Evolutionary conservation across 23 tunicate species (phyloP), one percentile per base, ranked within the genome.

Genomic region (Halocynthia roretzi): DNA sequence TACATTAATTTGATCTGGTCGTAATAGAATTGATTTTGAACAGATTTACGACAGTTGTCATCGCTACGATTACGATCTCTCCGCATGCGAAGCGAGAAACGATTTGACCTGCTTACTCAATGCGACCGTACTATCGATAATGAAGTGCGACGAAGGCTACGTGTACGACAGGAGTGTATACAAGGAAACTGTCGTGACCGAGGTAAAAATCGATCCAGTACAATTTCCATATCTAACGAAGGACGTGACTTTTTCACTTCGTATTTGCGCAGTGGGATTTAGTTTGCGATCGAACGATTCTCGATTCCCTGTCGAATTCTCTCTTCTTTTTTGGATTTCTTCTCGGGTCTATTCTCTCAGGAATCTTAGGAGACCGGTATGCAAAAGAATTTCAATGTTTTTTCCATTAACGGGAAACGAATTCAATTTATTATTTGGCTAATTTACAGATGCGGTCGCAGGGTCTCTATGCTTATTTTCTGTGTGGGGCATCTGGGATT

Each of bases 211-310:
- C 18, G 2, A 31, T 31, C 2, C 44, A 31, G 44, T 31, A 31
- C 44, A 31, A 31, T 31, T 31, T 31, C 44, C 4, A 31, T 31
- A 31, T 0, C 44, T 31, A 31, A 31, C 44, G 44, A 31, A 31
- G 44, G 44, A 4, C 44, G 44, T 31, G 44, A 31, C 44, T 31
- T 31, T 31, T 31, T 31, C 44, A 31, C 44, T n/a, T n/a, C 4
- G n/a, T 60, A 15, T 60, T 14, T 51, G 48, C 10, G 64, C 83
- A 85, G 90, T 85, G 90, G 90, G 72, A 85, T 64, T 67, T 85
- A 11, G 83, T 85, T 6, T 85, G 90, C 22, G 81, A 56, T 8
- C 68, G 63, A 19, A 15, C 51, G 14, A 63, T 55, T 19, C 50
- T 80, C 14, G 54, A 53, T 7, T 70, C 90, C 14, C 50, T 80